Evolutionary conservation across 2,113 vertebrate genomes (phyloP), one percentile per base, ranked within the genome.

Genomic region (Salvelinus namaycush): DNA sequence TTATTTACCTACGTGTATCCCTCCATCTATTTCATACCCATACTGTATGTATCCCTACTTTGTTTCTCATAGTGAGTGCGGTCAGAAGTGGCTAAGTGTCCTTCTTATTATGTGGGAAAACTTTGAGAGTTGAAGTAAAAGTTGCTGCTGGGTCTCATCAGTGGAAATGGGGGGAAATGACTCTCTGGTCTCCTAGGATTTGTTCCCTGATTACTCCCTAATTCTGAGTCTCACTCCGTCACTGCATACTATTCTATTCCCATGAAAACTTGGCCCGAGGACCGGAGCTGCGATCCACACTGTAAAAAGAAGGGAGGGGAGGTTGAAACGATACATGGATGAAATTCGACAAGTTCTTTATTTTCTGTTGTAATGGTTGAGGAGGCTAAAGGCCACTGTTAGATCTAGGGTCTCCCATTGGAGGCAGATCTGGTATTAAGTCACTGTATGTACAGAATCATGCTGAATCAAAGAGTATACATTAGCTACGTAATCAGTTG

Each of bases 71-170:
- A 70, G 60, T 73, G 80, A 82, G 72, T 74, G 77, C 67, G 89
- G 83, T 81, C 83, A 79, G 65, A 81, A 88, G 59, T 39, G 86
- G 39, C 39, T 44, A 44, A 44, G 39, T 73, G 82, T 80, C 68
- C 79, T 68, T 78, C 81, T 87, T 81, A 86, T 86, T 85, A 88
- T 80, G 84, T 79, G 83, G 86, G 79, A 80, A 87, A 88, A 84
- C 79, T 87, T 87, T 84, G 84, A 1, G 59, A 87, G 76, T 24
- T 27, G 29, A 79, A 86, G 76, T 26, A n/a, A n/a, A 79, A 85
- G 80, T 80, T 83, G 77, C 89, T 88, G 88, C 90, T 90, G 89
- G 81, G 76, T 87, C 90, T 91, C 87, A 91, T 92, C 89, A 91
- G 74, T 74, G 80, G 84, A 75, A 86, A 84, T 71, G 76, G 73